A percentile compares a stretch with the other conserved stretches of the same genome.
These are phyloP conservation scores for Platycnemis pennipes DNA, from an alignment of 2,888 invertebrate species.

Conservation along the genomic window DNA sequence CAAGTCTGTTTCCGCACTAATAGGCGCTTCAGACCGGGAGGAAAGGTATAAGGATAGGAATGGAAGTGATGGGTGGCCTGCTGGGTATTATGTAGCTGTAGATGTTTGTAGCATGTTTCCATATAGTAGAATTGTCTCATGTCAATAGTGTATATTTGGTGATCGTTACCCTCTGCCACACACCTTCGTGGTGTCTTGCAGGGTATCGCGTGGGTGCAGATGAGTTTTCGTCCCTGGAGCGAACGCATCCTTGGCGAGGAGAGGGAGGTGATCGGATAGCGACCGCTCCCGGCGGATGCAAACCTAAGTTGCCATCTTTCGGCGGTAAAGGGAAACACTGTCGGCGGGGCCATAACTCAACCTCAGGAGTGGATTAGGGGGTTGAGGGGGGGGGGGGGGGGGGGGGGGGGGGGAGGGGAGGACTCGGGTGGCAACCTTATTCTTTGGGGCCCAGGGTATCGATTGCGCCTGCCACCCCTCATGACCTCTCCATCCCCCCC, in stretches of 20 bases:
- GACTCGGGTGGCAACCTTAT: neutral
- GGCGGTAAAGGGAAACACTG: neutral
- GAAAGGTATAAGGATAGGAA: too few relatives aligned
- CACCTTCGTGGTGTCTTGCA: too few relatives aligned
- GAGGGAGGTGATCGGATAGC: neutral
- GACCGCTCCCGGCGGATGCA: neutral
- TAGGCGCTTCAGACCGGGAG: too few relatives aligned
- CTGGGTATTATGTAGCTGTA: too few relatives aligned
- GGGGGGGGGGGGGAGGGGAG: neutral
- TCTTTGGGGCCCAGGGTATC: conserved; percentile 7
- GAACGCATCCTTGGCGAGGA: neutral
- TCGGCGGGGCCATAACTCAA: conserved; percentile 3
- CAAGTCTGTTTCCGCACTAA: too few relatives aligned
- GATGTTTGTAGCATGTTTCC: too few relatives aligned
- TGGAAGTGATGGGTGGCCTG: too few relatives aligned
- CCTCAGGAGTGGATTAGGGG: neutral
- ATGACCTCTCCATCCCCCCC: neutral
- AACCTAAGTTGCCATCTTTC: neutral
- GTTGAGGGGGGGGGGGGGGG: neutral
- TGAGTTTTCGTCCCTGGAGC: too few relatives aligned
- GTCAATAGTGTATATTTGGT: too few relatives aligned
- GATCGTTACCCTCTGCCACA: too few relatives aligned
- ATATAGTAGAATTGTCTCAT: too few relatives aligned
- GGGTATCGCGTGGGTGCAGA: too few relatives aligned
- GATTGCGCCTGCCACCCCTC: neutral